Evolutionary conservation across 2,113 vertebrate species (phyloP).

Genomic region (Apteryx owenii): DNA sequence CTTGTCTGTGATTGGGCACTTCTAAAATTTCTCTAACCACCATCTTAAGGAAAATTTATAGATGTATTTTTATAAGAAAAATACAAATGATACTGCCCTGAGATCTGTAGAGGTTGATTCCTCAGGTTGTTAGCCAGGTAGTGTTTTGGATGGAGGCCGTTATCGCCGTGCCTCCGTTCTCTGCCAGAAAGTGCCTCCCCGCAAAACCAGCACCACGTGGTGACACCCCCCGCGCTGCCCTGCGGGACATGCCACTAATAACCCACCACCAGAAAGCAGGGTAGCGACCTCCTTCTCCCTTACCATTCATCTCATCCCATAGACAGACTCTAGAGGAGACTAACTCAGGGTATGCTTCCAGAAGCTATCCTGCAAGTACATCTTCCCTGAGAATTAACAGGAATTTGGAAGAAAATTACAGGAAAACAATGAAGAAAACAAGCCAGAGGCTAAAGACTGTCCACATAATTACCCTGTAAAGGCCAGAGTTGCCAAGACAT

Average conservation of each 20-base stretch:
- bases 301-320: background rate
- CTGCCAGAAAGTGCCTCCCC: background rate
- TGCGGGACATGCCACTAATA: rapidly evolving
- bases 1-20: background rate
- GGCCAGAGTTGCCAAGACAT: background rate
- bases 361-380: background rate
- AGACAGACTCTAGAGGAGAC: background rate
- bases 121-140: background rate
- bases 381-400: background rate
- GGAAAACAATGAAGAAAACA: background rate
- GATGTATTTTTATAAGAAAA: background rate
- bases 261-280: background rate
- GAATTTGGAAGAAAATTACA: background rate
- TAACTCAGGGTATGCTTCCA: background rate
- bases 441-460: background rate
- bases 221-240: rapidly evolving
- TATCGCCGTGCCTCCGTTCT: background rate
- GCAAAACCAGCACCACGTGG: rapidly evolving
- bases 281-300: background rate
- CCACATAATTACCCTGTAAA: background rate
- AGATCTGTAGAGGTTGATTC: background rate
- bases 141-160: background rate
- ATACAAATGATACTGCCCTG: background rate
- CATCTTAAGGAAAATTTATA: background rate
- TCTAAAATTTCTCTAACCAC: background rate